Evolutionary conservation across 2,888 invertebrate species (phyloP), one percentile per base, ranked within the genome.

Genomic region (Cybosia mesomella): DNA sequence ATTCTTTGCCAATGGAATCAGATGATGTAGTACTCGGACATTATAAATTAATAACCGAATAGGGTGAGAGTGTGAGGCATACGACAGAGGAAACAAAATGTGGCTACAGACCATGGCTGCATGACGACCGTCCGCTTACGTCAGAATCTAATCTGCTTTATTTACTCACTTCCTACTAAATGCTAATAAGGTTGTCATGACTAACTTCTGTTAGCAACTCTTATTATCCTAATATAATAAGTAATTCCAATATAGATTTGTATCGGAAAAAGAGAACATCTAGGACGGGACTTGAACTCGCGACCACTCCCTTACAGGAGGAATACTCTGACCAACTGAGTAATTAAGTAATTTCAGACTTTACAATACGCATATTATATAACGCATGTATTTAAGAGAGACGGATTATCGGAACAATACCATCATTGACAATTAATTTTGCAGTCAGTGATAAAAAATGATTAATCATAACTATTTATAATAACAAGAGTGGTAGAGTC

Each of bases 101-200:
- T 77, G 73, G 75, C 72, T 77, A 77, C 79, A 74, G 79, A 83
- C 83, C 82, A 85, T 84, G 74, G 15, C 49, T 49, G 49, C 18
- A 62, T 49, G 58, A 74, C 67, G 58, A 71, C 68, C 71, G 71
- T 72, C 67, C 73, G 83, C 79, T 89, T 88, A 83, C 88, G 89
- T 87, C 88, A 88, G 79, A 81, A 80, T 83, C 82, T 80, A 85
- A 87, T 85, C 80, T 83, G 84, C 85, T 88, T 88, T 88, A 87
- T 88, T 80, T 83, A 84, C 85, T 80, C 83, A 85, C 85, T 89
- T 88, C 89, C 89, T 88, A 86, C 82, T 86, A 79, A 77, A 76
- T 60, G 49, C 71, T 65, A 55, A 54, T 70, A 79, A 71, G 76
- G 74, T 68, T 77, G 69, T 69, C 74, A 57, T 67, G 9, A 53